Conservation (phyloP, 2,888 invertebrate species). For the Drosophila prolongata region DNA sequence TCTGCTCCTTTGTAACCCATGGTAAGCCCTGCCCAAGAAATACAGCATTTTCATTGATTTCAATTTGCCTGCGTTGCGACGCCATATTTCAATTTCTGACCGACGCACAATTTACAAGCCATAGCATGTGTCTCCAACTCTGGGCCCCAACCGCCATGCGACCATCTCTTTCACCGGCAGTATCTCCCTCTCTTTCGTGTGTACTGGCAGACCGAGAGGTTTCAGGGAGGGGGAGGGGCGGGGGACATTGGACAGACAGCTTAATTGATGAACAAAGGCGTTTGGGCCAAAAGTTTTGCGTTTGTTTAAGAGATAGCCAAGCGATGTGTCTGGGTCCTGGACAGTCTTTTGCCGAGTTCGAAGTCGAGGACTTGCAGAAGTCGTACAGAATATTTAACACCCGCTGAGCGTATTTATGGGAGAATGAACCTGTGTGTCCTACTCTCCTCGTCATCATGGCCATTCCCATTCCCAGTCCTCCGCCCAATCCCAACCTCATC, state of each 20-base stretch:
- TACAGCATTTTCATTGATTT: constrained; percentile 71
- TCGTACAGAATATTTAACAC: constrained; percentile 80
- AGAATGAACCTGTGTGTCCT: constrained; percentile 82
- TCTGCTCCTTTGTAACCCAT: not conserved
- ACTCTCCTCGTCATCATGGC: constrained; percentile 27
- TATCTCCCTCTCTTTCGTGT: constrained; percentile 32
- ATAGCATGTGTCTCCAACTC: constrained; percentile 71
- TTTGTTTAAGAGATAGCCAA: constrained; percentile 50
- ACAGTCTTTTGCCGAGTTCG: constrained; percentile 31
- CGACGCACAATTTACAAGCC: constrained; percentile 74
- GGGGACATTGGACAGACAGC: constrained; percentile 61
- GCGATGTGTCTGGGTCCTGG: constrained; percentile 48
- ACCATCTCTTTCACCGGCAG: constrained; percentile 13
- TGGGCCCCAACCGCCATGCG: constrained; percentile 9
- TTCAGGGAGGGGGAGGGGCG: constrained; percentile 4
- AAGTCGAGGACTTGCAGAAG: constrained; percentile 73
- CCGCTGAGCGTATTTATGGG: constrained; percentile 83
- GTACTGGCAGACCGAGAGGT: constrained; percentile 6
- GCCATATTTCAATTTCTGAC: constrained; percentile 78
- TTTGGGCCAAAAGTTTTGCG: constrained; percentile 72
- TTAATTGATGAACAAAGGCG: constrained; percentile 81
- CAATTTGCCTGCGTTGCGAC: constrained; percentile 72
- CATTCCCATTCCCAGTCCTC: constrained; percentile 13
- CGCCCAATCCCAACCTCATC: constrained; percentile 9
- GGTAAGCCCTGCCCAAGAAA: constrained; percentile 10